phyloP scores from a whole-genome alignment of 2,797 vertebrate genomes.

The Siniperca scherzeri region DNA sequence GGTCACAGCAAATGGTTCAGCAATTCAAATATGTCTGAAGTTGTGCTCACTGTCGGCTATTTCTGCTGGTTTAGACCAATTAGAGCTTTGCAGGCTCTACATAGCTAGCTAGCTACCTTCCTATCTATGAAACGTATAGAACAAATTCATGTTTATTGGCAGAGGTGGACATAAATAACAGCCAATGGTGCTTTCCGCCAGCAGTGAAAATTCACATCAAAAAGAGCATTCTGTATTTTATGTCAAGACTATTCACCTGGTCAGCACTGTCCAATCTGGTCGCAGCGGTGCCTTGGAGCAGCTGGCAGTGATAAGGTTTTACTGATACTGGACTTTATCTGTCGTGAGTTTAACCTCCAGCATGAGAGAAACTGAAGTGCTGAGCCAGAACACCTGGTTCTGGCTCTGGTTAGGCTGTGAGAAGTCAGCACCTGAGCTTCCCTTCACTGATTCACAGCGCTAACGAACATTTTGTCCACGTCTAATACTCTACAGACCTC shows the following conservation, averaged over 20 bases:
- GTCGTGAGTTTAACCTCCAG: conserved; percentile 46
- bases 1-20: not conserved
- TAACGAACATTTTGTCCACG: conserved; percentile 30
- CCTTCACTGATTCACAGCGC: conserved; percentile 9
- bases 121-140: not conserved
- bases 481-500: conserved; percentile 38
- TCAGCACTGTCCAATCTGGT: conserved; percentile 33
- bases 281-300: conserved; percentile 58
- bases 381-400: conserved; percentile 33
- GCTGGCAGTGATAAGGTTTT: conserved; percentile 66
- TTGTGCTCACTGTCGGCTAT: not conserved
- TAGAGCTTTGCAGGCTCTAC: not conserved
- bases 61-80: not conserved
- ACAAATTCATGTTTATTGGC: not conserved
- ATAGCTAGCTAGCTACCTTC: no score
- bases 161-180: not conserved
- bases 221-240: conserved; percentile 33
- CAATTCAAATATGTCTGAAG: not conserved
- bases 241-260: conserved; percentile 25
- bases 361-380: conserved; percentile 11
- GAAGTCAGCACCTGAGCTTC: conserved; percentile 56
- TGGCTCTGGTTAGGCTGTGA: conserved; percentile 26
- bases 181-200: not conserved
- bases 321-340: conserved; percentile 58
- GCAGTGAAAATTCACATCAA: conserved; percentile 26